A percentile compares a stretch with the other conserved stretches of the same genome.
Conservation (phyloP, 2,113 vertebrate species). For the Oncorhynchus keta region DNA sequence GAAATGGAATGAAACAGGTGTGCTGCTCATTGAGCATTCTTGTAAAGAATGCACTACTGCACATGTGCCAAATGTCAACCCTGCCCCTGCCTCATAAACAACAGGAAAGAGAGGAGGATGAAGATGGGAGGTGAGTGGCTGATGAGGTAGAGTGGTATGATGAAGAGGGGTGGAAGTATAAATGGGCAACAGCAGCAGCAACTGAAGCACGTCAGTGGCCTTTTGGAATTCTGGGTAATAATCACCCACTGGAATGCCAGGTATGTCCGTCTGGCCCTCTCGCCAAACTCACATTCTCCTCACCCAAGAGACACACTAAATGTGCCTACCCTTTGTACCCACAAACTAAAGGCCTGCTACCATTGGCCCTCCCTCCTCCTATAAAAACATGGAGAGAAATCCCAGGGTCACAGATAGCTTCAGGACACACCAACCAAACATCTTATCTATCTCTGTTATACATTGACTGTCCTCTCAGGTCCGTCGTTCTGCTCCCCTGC, state of each 20-base stretch:
- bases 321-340: conserved; percentile 30
- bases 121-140: neutral
- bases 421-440: neutral
- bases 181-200: conserved; percentile 23
- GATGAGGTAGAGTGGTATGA: neutral
- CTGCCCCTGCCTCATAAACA: neutral
- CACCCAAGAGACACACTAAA: conserved; percentile 29
- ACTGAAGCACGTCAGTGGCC: conserved; percentile 51
- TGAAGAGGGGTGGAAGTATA: neutral
- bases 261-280: conserved; percentile 58
- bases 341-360: conserved; percentile 10
- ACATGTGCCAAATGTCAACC: neutral
- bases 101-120: neutral
- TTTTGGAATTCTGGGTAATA: conserved; percentile 64
- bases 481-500: conserved; percentile 2
- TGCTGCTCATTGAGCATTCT: neutral
- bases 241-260: conserved; percentile 70
- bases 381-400: conserved; percentile 11
- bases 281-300: conserved; percentile 39
- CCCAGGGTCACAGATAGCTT: neutral
- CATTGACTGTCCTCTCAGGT: conserved; percentile 14
- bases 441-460: conserved; percentile 22
- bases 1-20: conserved; percentile 1
- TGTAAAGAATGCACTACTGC: neutral
- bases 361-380: conserved; percentile 1